A percentile compares a stretch with the other conserved stretches of the same genome.
Conservation (phyloP, 2,888 invertebrate genomes). For the Rosalia funebris region DNA sequence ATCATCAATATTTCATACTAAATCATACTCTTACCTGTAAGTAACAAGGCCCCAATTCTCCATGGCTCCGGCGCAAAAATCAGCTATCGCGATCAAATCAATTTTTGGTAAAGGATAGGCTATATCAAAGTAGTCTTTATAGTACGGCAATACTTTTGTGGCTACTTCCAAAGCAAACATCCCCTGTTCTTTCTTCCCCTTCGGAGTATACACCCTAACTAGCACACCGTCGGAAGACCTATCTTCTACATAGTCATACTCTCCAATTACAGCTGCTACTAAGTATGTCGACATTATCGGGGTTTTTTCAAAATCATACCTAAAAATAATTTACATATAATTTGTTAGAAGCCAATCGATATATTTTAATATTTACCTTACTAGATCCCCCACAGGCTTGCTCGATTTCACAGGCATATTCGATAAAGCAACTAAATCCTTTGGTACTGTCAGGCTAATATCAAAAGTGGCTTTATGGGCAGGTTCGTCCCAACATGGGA, state of each 20-base stretch:
- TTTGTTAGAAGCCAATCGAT: background rate
- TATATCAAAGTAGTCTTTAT: constrained; percentile 93
- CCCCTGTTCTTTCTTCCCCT: constrained; percentile 92
- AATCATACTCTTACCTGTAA: constrained; percentile 73
- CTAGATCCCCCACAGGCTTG: constrained; percentile 42
- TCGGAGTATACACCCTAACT: constrained; percentile 86
- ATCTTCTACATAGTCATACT: constrained; percentile 92
- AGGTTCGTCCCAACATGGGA: constrained; percentile 99
- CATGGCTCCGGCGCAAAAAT: constrained; percentile 96
- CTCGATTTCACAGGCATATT: constrained; percentile 81
- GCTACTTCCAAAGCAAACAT: constrained; percentile 92
- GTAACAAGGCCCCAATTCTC: constrained; percentile 97
- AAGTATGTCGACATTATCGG: constrained; percentile 97
- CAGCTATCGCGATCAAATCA: constrained; percentile 95
- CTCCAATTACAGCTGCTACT: constrained; percentile 93
- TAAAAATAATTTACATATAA: too few relatives aligned
- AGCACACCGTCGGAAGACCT: constrained; percentile 83
- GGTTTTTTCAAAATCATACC: constrained; percentile 78
- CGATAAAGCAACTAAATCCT: constrained; percentile 83
- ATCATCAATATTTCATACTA: too few relatives aligned
- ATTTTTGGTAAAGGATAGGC: constrained; percentile 96
- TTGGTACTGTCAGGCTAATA: constrained; percentile 84
- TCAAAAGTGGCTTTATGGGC: constrained; percentile 95
- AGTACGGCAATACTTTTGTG: constrained; percentile 91
- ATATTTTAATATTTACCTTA: constrained; percentile 38